phyloP scores from a whole-genome alignment of 2,888 invertebrate species.

The Epicampocera succincta region DNA sequence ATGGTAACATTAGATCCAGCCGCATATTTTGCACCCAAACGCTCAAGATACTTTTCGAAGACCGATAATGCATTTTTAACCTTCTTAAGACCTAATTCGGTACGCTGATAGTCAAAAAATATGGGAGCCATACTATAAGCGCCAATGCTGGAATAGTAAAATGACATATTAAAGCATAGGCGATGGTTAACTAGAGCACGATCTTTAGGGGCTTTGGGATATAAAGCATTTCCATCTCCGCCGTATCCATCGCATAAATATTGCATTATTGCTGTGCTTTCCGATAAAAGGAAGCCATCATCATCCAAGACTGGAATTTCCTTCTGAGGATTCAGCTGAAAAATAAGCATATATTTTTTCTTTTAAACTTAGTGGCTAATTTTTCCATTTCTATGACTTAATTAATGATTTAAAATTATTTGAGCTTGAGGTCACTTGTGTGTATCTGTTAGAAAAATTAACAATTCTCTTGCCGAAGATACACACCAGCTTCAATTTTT shows the following conservation, averaged over 20 bases:
- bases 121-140: slow-evolving; percentile 86
- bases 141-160: slow-evolving; percentile 87
- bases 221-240: slow-evolving; percentile 85
- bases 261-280: slow-evolving; percentile 86
- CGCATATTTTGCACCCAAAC: slow-evolving; percentile 85
- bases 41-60: slow-evolving; percentile 86
- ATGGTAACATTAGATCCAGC: slow-evolving; percentile 88
- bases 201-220: slow-evolving; percentile 87
- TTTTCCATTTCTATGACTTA: background rate
- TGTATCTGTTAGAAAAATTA: too few species aligned
- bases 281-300: slow-evolving; percentile 89
- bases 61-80: slow-evolving; percentile 85
- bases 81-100: slow-evolving; percentile 86
- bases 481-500: too few species aligned
- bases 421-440: too few species aligned
- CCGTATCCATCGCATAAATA: slow-evolving; percentile 90
- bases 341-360: background rate
- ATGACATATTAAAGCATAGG: slow-evolving; percentile 89
- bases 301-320: slow-evolving; percentile 91
- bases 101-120: slow-evolving; percentile 88
- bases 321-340: slow-evolving; percentile 89
- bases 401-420: too few species aligned
- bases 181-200: slow-evolving; percentile 91
- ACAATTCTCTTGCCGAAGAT: too few species aligned
- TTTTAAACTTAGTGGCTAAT: background rate